These are phyloP conservation scores for Emmelina monodactyla DNA, from an alignment of 2,888 invertebrate species.

Conservation along the genomic window DNA sequence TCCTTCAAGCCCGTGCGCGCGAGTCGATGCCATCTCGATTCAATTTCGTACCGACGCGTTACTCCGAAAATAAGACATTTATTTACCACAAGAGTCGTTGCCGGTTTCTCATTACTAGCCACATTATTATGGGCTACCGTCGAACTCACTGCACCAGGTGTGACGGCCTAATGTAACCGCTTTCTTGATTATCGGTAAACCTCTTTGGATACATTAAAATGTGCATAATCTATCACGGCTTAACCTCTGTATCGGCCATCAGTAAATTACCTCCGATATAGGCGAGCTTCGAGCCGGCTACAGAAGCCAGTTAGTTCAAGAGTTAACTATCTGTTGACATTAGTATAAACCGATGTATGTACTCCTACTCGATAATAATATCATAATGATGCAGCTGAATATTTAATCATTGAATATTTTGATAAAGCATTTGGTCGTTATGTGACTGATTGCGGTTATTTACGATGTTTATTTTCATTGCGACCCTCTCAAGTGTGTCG, in stretches of 20 bases:
- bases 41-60: slow-evolving; percentile 31
- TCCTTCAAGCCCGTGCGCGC: slow-evolving; percentile 38
- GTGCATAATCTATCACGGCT: slow-evolving; percentile 34
- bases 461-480: no score
- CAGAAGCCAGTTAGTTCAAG: slow-evolving; percentile 22
- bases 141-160: background rate
- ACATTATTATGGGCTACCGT: background rate
- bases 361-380: background rate
- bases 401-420: no score
- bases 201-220: slow-evolving; percentile 26
- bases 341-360: background rate
- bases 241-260: slow-evolving; percentile 24
- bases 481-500: no score
- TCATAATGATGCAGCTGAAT: background rate
- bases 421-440: no score
- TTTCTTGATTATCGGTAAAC: slow-evolving; percentile 2
- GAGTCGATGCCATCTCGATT: slow-evolving; percentile 41
- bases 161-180: background rate
- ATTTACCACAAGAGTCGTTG: slow-evolving; percentile 28
- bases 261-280: slow-evolving; percentile 25
- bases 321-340: background rate
- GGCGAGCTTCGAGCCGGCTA: slow-evolving; percentile 17
- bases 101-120: slow-evolving; percentile 11
- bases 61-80: slow-evolving; percentile 40
- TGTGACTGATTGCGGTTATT: no score